Percentiles rank a stretch among this genome's conserved stretches.
These are phyloP conservation scores for Struthidea cinerea DNA, from an alignment of 2,113 vertebrate genomes.

Conservation along the genomic window DNA sequence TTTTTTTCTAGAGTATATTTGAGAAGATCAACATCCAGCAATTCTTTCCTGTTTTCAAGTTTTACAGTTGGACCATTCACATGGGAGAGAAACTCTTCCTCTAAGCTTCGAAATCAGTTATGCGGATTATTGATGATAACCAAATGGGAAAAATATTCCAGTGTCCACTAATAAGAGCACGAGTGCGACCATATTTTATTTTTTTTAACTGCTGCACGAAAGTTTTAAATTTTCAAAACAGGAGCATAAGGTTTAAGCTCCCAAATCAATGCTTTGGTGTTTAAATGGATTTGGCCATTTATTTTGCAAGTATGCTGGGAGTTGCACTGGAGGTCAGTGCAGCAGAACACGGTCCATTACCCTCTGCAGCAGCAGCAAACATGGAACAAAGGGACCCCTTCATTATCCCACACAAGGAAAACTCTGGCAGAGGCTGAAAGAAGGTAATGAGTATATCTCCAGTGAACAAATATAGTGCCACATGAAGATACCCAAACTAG, in stretches of 20 bases:
- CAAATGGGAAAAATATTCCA: not conserved
- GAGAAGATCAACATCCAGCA: not conserved
- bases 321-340: not conserved
- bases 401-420: constrained; percentile 33
- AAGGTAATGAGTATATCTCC: constrained; percentile 41
- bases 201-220: not conserved
- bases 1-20: not conserved
- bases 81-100: not conserved
- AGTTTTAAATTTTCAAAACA: not conserved
- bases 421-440: constrained; percentile 26
- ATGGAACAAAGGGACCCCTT: constrained; percentile 27
- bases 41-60: not conserved
- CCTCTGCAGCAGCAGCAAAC: constrained; percentile 30
- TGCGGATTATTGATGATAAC: not conserved
- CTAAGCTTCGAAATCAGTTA: not conserved
- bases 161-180: not conserved
- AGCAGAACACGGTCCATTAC: constrained; percentile 5
- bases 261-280: not conserved
- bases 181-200: not conserved
- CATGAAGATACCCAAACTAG: not conserved
- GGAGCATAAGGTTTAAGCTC: not conserved
- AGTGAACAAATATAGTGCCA: not conserved
- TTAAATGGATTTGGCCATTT: not conserved
- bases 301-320: not conserved
- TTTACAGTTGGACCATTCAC: not conserved